Base-by-base conservation (phyloP, 2,888 invertebrate species). In the Lycophotia porphyrea region DNA sequence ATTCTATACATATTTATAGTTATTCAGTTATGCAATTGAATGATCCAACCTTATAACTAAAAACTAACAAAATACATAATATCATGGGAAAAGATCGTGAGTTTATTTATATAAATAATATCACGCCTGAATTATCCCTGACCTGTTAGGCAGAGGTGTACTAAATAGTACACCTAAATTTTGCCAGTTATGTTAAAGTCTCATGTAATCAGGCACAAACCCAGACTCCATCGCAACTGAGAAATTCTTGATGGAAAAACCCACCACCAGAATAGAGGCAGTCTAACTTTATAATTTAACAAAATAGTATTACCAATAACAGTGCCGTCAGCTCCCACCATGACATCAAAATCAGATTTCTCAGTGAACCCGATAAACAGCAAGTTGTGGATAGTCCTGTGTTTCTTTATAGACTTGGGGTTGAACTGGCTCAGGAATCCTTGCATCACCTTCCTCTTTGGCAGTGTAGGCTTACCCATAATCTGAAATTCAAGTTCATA, bases 391-490 rank as follows among this genome's bases (percentile, higher is more conserved):
- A 94, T 88, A 36, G 84, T 83, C 74, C 92, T 93, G 79, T 95
- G 95, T 73, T 95, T 95, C 86, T 96, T 96, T 27, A 95, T 93
- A 2, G 91, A 88, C n/a, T 87, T 87, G 0, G 95, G 93, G 24
- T 91, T 87, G 86, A 90, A 96, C 9, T 90, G 64, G 11, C 90
- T 87, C 47, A 96, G 87, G 88, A 95, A 96, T 13, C 83, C 73
- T 65, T 93, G 92, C 93, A 95, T 94, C 2, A 87, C 74, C n/a
- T 90, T 90, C 63, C 92, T 91, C 27, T 92, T 92, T 0, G 96
- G 96, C 47, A 96, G 79, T 0, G 73, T 49, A 0, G 95, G 96
- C 11, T 89, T 90, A 18, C 94, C 95, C 58, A 93, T 80, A 3
- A 96, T 83, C 93, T 93, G 77, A 52, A 91, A 89, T 36, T 47